Base-by-base conservation (phyloP, 2,888 invertebrate genomes). In the Melolontha melolontha region DNA sequence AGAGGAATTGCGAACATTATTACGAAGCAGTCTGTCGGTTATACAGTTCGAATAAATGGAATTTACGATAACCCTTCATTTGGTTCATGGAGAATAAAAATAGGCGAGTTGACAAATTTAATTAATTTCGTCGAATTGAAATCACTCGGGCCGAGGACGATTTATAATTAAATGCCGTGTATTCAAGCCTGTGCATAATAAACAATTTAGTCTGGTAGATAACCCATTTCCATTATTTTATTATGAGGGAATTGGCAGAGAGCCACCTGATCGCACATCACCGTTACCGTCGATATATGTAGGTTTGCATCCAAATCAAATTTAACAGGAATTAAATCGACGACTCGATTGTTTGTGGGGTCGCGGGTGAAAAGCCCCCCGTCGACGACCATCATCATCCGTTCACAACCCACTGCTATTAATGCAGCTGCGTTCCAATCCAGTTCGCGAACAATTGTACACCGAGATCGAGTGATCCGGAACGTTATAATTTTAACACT, bases 401-500 rank as follows among this genome's bases (percentile, higher is more conserved):
- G 12, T 27, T 34, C 34, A 27, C 29, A 11, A 27, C 29, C 29
- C n/a, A 52, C 51, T 14, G 34, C 51, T 52, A n/a, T 34, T 52
- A 34, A 34, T 34, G 27, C 51, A 52, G 51, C 29, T 22, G 51
- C 29, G 51, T 49, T 44, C 17, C 59, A 27, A 52, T 64, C 64
- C 17, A 44, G 50, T 52, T 64, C 27, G n/a, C 14, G 52, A 51
- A 64, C 51, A 52, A 64, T 52, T 50, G 55, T 39, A 34, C 42
- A n/a, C 29, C n/a, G 39, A 27, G 47, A 42, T 64, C 64, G 27
- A 64, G 67, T 52, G 64, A 52, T 66, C 63, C 41, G 57, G 66
- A 50, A 55, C 39, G 62, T 29, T 82, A 81, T 81, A 82, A 82
- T 82, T 82, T 82, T 79, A 77, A 80, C 82, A 81, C 82, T 81